Evolutionary conservation across 2,888 invertebrate species (phyloP).

Genomic region (Agelastica alni): DNA sequence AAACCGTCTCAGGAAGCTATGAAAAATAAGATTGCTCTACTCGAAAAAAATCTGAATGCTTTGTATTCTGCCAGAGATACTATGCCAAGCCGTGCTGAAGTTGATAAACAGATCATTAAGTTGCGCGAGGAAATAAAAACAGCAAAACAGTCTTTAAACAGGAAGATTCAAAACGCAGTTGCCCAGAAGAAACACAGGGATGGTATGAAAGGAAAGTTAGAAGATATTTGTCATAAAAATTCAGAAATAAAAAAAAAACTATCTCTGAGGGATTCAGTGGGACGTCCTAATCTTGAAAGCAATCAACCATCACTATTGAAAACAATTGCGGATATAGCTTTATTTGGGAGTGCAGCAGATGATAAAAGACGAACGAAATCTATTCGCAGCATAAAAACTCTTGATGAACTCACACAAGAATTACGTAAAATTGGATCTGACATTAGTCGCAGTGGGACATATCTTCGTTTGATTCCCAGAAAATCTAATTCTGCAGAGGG

Average conservation of each 20-base stretch:
- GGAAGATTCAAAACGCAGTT: constrained; percentile 23
- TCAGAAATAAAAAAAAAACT: constrained; percentile 8
- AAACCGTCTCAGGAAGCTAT: not conserved
- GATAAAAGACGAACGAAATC: constrained; percentile 39
- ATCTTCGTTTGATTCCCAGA: constrained; percentile 38
- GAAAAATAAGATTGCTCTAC: not conserved
- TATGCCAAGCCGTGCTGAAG: not conserved
- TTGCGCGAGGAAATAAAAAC: not conserved
- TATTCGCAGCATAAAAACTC: constrained; percentile 34
- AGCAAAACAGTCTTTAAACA: constrained; percentile 24
- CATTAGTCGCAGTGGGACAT: constrained; percentile 37
- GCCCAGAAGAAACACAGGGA: constrained; percentile 8
- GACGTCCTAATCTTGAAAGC: constrained; percentile 37
- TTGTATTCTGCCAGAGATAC: not conserved
- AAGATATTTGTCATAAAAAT: constrained; percentile 14
- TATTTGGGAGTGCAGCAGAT: constrained; percentile 43
- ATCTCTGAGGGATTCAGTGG: constrained; percentile 16
- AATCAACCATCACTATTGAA: constrained; percentile 36
- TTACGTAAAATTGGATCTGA: constrained; percentile 31
- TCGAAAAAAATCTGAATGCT: not conserved
- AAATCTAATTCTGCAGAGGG: constrained; percentile 37
- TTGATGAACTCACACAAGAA: constrained; percentile 24
- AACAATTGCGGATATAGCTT: constrained; percentile 44
- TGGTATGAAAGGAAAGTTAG: constrained; percentile 11
- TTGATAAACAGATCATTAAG: not conserved